Evolutionary conservation across 2,888 invertebrate species (phyloP), one percentile per base, ranked within the genome.

Genomic region (Epistrophe eligans): DNA sequence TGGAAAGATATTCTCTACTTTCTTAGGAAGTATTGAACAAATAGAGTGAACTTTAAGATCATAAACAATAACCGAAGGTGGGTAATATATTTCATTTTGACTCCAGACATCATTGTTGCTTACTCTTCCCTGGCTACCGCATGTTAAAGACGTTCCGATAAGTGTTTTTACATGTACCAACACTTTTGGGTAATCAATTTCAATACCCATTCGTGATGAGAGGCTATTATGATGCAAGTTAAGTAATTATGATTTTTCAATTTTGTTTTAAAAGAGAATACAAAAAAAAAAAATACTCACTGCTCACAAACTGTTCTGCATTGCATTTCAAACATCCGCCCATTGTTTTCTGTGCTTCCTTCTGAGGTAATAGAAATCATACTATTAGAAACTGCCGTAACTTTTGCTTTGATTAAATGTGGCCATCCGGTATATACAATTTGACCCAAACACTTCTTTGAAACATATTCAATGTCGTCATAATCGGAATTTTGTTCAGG

Each of bases 361-460:
- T 89, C 84, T 0, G 74, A 48, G 4, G 94, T 94, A 0, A 91
- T 91, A 82, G 94, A 92, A 92, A 89, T 81, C 0, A 89, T 88
- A 0, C 88, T 77, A 48, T 90, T 90, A 0, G 91, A 91, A 5
- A 93, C 82, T 3, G 88, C 90, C 4, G 93, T 94, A 93, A 92
- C 96, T 95, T 95, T 95, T 17, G 97, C 97, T 92, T 97, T 97
- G n/a, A 95, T 94, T 73, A 99, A 94, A 93, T 99, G 98, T 0
- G 99, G 99, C 99, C 99, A 99, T 7, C 95, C 95, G 5, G 98
- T 97, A 94, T 95, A 97, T 2, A 98, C 94, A 58, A 94, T 93
- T 91, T 96, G 95, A 0, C 97, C 97, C 13, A 99, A 91, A 48
- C 96, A 92, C 55, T 96, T 94, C 9, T 93, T 91, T 0, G 96